A percentile compares a stretch with the other conserved stretches of the same genome.
Evolutionary conservation across 1,140 invertebrate genomes (phyloP).

Genomic region (Mactra quadrangularis): DNA sequence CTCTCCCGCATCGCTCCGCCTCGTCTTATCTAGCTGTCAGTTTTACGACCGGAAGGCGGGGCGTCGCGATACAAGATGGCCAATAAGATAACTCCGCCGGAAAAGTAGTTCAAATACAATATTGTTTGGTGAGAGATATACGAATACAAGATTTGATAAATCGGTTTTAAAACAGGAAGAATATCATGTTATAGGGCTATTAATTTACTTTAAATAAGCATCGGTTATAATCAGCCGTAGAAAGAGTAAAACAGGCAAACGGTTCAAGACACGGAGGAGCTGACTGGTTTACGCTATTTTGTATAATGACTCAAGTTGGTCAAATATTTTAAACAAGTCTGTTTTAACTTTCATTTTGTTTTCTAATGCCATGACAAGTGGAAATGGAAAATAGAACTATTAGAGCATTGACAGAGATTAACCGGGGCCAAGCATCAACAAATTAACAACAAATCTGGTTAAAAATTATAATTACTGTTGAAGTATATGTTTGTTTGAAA

Average conservation of each 20-base stretch:
- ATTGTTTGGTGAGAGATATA: slow-evolving; percentile 16
- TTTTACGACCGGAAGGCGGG: slow-evolving; percentile 33
- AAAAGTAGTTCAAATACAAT: slow-evolving; percentile 40
- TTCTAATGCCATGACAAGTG: too few species aligned
- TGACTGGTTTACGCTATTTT: not conserved
- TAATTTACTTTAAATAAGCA: slow-evolving; percentile 46
- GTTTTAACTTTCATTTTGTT: too few species aligned
- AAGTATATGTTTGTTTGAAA: too few species aligned
- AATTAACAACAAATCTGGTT: too few species aligned
- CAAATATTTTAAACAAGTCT: not conserved
- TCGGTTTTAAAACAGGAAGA: slow-evolving; percentile 42
- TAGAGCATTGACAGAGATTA: too few species aligned
- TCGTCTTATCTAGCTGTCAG: slow-evolving; percentile 22
- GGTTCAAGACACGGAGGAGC: not conserved
- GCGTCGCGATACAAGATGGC: slow-evolving; percentile 5
- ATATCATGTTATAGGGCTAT: slow-evolving; percentile 46
- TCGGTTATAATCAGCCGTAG: slow-evolving; percentile 12
- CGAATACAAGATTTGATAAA: slow-evolving; percentile 37
- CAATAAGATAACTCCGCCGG: slow-evolving; percentile 14
- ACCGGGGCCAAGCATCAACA: too few species aligned
- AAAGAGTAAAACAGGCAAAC: not conserved
- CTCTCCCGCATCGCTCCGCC: slow-evolving; percentile 26
- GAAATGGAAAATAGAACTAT: too few species aligned
- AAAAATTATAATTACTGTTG: too few species aligned
- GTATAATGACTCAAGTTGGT: not conserved